Percentiles rank a stretch among this genome's conserved stretches.
Conservation (phyloP, 2,113 vertebrate genomes). For the Sorex araneus region DNA sequence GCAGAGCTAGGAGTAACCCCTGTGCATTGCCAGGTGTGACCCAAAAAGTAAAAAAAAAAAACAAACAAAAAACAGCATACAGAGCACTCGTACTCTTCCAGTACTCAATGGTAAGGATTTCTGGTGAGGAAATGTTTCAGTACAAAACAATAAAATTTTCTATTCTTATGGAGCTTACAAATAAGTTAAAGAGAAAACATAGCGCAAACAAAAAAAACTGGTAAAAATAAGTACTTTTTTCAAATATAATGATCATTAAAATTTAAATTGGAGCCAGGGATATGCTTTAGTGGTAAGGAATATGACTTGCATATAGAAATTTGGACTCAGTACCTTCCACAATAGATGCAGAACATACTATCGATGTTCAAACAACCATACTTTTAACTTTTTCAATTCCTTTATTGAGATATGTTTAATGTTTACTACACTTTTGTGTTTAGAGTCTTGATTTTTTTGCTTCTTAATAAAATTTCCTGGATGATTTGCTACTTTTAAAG, state of each 20-base stretch:
- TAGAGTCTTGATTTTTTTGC: neutral
- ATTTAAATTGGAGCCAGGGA: no score
- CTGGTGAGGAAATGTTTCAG: neutral
- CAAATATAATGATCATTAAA: neutral
- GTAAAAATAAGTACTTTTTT: neutral
- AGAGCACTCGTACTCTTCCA: neutral
- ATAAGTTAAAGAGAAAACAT: neutral
- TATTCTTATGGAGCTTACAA: neutral
- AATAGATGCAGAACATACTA: neutral
- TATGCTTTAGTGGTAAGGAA: no score
- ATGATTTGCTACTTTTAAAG: neutral
- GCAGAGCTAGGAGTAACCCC: no score
- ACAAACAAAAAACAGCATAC: no score
- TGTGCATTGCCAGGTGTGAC: no score
- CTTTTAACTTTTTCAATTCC: neutral
- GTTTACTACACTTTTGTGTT: neutral
- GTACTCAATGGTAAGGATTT: constrained; percentile 4
- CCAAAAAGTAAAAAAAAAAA: no score
- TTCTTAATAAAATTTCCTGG: neutral
- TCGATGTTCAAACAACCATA: neutral
- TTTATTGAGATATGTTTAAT: neutral
- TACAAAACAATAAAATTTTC: neutral
- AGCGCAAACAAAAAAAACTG: neutral
- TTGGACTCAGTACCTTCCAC: neutral
- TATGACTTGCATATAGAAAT: no score